Evolutionary conservation across 2,797 vertebrate genomes (phyloP), one percentile per base, ranked within the genome.

Genomic region (Enteromius unitaeniatus): DNA sequence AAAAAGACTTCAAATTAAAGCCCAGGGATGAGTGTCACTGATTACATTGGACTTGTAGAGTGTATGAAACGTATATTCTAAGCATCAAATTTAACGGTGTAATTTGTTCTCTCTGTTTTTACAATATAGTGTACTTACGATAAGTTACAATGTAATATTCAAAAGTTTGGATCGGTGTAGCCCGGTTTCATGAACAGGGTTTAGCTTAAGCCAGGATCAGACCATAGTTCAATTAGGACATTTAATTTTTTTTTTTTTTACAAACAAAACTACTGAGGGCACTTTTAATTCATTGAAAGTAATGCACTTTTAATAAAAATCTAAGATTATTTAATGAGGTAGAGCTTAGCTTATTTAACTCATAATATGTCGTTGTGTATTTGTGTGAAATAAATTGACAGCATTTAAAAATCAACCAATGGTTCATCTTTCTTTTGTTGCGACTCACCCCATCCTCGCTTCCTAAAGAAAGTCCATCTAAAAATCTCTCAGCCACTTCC

Each of bases 401-500:
- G 8, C 49, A 58, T 69, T 21, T 77, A 26, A 1, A 75, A 55
- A 55, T 37, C 19, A 21, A 55, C 26, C 7, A n/a, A 26, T 45
- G 23, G 67, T 26, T 14, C 14, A 15, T 79, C 1, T 70, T 28
- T 69, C 40, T 78, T 47, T 58, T 37, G 21, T 37, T 0, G 2
- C 60, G 82, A 4, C 94, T 96, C 86, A 97, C 96, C 87, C 92
- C 95, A 13, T 96, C 94, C 42, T 91, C 49, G 11, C 88, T 88
- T 3, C 95, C 96, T 78, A 97, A 88, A 10, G 93, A 93, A 58
- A 96, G 91, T 6, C 94, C 94, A 26, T 94, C 83, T 78, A 98
- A 86, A 87, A 95, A 96, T 82, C 95, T 94, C 92, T 98, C 96
- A 0, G 97, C 97, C 65, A 97, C 97, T 88, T 97, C 97, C 40